Conservation (phyloP, 2,797 vertebrate species). For the Oreochromis mossambicus region DNA sequence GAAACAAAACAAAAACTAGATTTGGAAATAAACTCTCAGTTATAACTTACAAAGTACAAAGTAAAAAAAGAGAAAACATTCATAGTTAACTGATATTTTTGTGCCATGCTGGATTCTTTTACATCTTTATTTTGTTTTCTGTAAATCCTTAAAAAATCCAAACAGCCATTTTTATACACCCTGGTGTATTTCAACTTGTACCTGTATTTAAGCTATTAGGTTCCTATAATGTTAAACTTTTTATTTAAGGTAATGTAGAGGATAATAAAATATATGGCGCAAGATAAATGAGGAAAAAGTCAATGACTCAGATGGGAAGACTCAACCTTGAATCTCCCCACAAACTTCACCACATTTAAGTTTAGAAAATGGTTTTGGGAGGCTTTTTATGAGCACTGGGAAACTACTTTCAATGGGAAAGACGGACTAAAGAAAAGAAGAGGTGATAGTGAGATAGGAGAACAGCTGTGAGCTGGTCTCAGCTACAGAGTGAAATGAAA, state of each 20-base stretch:
- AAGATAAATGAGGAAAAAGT: conserved; percentile 17
- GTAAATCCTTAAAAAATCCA: neutral
- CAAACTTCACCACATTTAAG: conserved; percentile 28
- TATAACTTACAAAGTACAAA: neutral
- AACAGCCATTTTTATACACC: neutral
- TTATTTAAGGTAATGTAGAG: neutral
- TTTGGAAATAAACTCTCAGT: neutral
- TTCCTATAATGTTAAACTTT: neutral
- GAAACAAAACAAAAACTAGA: neutral
- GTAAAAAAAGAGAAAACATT: neutral
- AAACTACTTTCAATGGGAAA: conserved; percentile 38
- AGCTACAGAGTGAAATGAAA: conserved; percentile 39
- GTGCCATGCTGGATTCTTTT: neutral
- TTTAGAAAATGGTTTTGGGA: conserved; percentile 26
- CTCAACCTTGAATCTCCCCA: conserved; percentile 42
- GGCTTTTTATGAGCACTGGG: conserved; percentile 38
- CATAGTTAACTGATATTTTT: neutral
- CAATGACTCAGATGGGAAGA: neutral
- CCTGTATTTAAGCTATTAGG: neutral
- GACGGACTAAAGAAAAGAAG: conserved; percentile 41
- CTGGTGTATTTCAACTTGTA: neutral
- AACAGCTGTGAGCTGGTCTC: conserved; percentile 41
- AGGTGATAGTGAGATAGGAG: conserved; percentile 33
- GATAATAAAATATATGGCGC: neutral
- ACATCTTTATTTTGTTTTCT: neutral